phyloP scores from a whole-genome alignment of 2,888 invertebrate species.

The Tineola bisselliella region DNA sequence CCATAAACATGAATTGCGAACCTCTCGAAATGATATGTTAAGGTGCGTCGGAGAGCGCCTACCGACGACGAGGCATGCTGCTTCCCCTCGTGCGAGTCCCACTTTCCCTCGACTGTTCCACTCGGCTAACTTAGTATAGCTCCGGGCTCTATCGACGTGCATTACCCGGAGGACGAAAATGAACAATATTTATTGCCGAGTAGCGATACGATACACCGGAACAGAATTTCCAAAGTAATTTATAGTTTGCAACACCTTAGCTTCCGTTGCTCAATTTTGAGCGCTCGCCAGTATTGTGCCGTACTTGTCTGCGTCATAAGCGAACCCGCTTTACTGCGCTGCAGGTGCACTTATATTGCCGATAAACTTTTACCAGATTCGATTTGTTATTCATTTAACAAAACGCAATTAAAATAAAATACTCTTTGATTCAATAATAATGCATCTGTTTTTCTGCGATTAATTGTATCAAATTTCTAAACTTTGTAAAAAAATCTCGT shows the following conservation, averaged over 20 bases:
- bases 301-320: background rate
- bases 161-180: constrained; percentile 52
- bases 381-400: background rate
- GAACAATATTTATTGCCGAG: constrained; percentile 56
- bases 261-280: constrained; percentile 24
- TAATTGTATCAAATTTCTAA: background rate
- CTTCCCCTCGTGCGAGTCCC: background rate
- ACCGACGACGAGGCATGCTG: background rate
- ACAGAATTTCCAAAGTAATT: constrained; percentile 55
- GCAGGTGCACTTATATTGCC: constrained; percentile 2
- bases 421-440: background rate
- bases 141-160: constrained; percentile 35
- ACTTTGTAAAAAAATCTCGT: background rate
- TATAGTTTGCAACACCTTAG: constrained; percentile 51
- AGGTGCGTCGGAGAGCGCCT: constrained; percentile 26
- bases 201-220: constrained; percentile 44
- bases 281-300: constrained; percentile 10
- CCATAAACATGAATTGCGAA: constrained; percentile 65
- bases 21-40: constrained; percentile 59
- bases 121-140: constrained; percentile 25
- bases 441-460: background rate
- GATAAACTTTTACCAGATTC: constrained; percentile 6
- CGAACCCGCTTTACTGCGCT: background rate
- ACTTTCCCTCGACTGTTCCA: constrained; percentile 21
- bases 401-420: constrained; percentile 5